A percentile compares a stretch with the other conserved stretches of the same genome.
phyloP scores from a whole-genome alignment of 1,140 invertebrate genomes.

The Mizuhopecten yessoensis region DNA sequence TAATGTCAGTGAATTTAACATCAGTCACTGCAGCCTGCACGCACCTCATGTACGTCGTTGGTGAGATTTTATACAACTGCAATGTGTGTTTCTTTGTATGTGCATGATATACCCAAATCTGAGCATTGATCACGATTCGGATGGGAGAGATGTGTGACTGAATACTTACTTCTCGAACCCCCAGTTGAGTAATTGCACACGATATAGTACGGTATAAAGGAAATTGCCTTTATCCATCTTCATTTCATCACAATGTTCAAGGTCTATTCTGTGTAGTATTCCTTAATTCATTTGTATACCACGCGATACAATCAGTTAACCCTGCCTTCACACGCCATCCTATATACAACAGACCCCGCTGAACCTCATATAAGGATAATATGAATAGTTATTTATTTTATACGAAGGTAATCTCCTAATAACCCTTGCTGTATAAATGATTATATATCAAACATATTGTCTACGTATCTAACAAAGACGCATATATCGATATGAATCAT shows the following conservation, averaged over 20 bases:
- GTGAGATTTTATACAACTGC: neutral
- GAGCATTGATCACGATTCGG: neutral
- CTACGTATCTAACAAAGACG: too few species aligned
- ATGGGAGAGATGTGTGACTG: neutral
- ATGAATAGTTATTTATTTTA: neutral
- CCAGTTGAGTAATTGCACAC: neutral
- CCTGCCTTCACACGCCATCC: neutral
- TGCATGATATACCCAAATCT: neutral
- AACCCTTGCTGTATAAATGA: too few species aligned
- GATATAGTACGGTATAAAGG: slow-evolving; percentile 24
- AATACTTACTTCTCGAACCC: neutral
- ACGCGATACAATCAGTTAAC: neutral
- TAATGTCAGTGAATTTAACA: neutral
- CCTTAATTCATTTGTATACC: neutral
- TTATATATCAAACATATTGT: too few species aligned
- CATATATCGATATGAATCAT: too few species aligned
- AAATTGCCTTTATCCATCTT: slow-evolving; percentile 14
- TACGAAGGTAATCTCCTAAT: too few species aligned
- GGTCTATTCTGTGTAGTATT: neutral
- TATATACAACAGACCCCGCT: neutral
- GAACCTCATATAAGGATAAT: neutral
- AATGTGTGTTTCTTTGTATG: neutral
- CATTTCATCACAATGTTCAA: slow-evolving; percentile 34
- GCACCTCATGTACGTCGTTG: neutral
- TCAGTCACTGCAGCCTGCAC: neutral